phyloP scores from a whole-genome alignment of 2,888 invertebrate species.

The Rhyacophila evoluta region DNA sequence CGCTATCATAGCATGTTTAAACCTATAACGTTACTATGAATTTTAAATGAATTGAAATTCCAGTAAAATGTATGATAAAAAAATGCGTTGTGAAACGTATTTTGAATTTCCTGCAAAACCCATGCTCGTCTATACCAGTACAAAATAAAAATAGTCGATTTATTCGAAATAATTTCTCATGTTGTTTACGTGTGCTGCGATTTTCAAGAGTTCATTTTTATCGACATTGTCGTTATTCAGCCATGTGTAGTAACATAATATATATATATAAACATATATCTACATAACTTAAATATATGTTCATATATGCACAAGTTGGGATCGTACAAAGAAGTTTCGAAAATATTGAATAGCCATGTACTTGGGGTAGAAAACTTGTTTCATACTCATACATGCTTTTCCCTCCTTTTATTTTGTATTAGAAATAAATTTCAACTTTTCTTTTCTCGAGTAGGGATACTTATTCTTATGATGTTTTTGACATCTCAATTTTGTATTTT shows the following conservation, averaged over 20 bases:
- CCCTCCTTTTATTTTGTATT: constrained; percentile 22
- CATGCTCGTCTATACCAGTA: too few relatives aligned
- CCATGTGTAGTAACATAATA: constrained; percentile 7
- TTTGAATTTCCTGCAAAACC: too few relatives aligned
- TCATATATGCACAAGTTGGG: neutral
- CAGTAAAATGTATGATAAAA: too few relatives aligned
- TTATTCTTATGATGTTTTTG: constrained; percentile 22
- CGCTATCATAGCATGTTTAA: too few relatives aligned
- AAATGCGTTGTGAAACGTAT: too few relatives aligned
- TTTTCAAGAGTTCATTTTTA: constrained; percentile 20
- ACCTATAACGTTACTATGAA: too few relatives aligned
- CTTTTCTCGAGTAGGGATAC: constrained; percentile 22
- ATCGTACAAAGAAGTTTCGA: constrained; percentile 4
- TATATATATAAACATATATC: neutral
- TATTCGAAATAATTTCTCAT: neutral
- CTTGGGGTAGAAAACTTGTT: constrained; percentile 22
- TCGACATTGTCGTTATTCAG: constrained; percentile 41
- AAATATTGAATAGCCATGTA: constrained; percentile 22
- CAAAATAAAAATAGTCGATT: too few relatives aligned
- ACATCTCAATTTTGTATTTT: constrained; percentile 24
- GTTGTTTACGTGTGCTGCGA: constrained; percentile 19
- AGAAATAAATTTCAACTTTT: constrained; percentile 22
- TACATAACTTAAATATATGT: constrained; percentile 23
- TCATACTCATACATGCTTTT: constrained; percentile 2
- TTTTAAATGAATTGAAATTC: too few relatives aligned